A percentile compares a stretch with the other conserved stretches of the same genome.
Conservation (phyloP, 2,888 invertebrate genomes). For the Laspeyria flexula region DNA sequence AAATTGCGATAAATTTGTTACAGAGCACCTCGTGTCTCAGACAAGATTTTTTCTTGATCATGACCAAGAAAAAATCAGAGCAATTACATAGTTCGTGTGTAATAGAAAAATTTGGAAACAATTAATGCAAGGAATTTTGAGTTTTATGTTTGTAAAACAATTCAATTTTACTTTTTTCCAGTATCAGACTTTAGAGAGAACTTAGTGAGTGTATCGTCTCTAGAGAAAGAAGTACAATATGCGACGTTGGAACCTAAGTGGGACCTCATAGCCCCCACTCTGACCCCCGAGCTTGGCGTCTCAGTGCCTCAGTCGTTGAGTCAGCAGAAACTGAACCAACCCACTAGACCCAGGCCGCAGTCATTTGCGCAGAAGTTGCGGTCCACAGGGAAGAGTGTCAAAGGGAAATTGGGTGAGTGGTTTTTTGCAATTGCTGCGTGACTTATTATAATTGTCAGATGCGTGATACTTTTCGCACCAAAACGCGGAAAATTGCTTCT, state of each 20-base stretch:
- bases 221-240: slow-evolving; percentile 71
- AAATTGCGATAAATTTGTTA: no score
- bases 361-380: slow-evolving; percentile 95
- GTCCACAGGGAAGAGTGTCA: slow-evolving; percentile 94
- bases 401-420: slow-evolving; percentile 87
- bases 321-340: slow-evolving; percentile 46
- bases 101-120: no score
- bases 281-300: slow-evolving; percentile 46
- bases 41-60: no score
- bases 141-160: no score
- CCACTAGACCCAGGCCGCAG: slow-evolving; percentile 87
- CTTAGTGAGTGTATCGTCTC: slow-evolving; percentile 74
- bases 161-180: slow-evolving; percentile 41
- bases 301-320: slow-evolving; percentile 46
- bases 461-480: no score
- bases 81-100: no score
- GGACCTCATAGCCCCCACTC: slow-evolving; percentile 52
- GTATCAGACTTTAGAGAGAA: slow-evolving; percentile 88
- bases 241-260: slow-evolving; percentile 69
- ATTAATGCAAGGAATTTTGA: no score
- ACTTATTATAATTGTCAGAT: no score
- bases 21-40: no score
- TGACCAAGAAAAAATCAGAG: no score
- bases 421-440: no score
- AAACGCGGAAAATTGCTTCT: no score